Evolutionary conservation across 2,888 invertebrate genomes (phyloP).

Genomic region (Drosophila gaucha): DNA sequence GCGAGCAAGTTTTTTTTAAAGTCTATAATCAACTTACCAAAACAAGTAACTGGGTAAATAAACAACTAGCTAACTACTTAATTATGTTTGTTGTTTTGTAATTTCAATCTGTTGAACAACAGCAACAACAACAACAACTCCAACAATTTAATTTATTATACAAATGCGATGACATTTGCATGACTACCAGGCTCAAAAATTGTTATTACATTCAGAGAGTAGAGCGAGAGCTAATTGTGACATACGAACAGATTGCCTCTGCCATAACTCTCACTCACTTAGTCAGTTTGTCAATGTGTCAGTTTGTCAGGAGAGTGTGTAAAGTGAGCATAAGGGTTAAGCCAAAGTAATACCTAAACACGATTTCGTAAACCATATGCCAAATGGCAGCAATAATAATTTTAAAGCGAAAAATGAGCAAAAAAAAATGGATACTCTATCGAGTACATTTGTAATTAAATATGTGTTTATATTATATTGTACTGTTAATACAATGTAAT

Average conservation of each 20-base stretch:
- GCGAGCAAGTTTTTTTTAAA: slow-evolving; percentile 15
- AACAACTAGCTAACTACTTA: slow-evolving; percentile 11
- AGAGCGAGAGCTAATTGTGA: slow-evolving; percentile 36
- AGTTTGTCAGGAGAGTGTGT: slow-evolving; percentile 1
- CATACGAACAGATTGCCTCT: slow-evolving; percentile 12
- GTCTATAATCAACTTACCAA: slow-evolving; percentile 25
- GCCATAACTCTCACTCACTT: slow-evolving; percentile 17
- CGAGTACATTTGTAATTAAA: neutral
- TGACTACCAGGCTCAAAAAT: slow-evolving; percentile 4
- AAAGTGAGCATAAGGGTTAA: neutral
- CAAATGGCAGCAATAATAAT: neutral
- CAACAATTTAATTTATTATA: slow-evolving; percentile 35
- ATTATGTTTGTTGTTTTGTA: slow-evolving; percentile 11
- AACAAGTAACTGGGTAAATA: slow-evolving; percentile 9
- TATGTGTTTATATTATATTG: no score
- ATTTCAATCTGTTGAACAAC: slow-evolving; percentile 19
- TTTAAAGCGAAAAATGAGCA: neutral
- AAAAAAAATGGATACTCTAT: neutral
- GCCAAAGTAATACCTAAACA: slow-evolving; percentile 3
- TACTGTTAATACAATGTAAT: no score
- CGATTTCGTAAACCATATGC: slow-evolving; percentile 16
- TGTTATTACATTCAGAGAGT: slow-evolving; percentile 15
- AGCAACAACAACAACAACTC: slow-evolving; percentile 13
- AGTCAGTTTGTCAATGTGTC: slow-evolving; percentile 2
- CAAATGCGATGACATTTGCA: slow-evolving; percentile 27